phyloP scores from a whole-genome alignment of 2,113 vertebrate genomes.

The Callaeas wilsoni region DNA sequence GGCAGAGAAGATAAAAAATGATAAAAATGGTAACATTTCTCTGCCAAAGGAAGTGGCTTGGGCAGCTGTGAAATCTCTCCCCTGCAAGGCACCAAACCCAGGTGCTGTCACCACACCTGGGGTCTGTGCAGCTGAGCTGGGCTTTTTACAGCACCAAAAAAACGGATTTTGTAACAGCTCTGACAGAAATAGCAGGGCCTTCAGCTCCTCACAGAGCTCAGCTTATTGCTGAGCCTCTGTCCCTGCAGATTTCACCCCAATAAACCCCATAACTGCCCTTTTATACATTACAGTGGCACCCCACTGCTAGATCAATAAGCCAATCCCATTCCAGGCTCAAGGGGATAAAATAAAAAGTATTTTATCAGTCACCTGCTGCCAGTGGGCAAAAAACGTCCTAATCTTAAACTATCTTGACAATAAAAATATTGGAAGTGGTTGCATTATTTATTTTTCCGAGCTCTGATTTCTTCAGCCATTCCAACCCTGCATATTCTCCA shows the following conservation, averaged over 20 bases:
- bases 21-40: not conserved
- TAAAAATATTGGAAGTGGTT: not conserved
- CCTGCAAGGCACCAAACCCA: no score
- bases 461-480: not conserved
- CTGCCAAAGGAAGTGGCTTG: not conserved
- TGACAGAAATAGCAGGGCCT: not conserved
- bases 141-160: not conserved
- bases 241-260: not conserved
- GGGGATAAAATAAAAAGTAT: not conserved
- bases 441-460: not conserved
- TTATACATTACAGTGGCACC: not conserved
- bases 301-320: not conserved
- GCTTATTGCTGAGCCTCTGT: not conserved
- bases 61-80: not conserved
- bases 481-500: not conserved
- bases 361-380: not conserved
- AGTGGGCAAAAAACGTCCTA: not conserved
- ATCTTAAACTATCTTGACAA: not conserved
- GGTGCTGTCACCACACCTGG: not conserved
- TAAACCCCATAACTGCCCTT: accelerated
- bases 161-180: not conserved
- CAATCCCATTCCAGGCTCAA: not conserved
- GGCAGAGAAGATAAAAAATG: not conserved
- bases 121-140: not conserved
- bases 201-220: not conserved